phyloP scores from a whole-genome alignment of 2,888 invertebrate genomes.

The Mimumesa dahlbomi region DNA sequence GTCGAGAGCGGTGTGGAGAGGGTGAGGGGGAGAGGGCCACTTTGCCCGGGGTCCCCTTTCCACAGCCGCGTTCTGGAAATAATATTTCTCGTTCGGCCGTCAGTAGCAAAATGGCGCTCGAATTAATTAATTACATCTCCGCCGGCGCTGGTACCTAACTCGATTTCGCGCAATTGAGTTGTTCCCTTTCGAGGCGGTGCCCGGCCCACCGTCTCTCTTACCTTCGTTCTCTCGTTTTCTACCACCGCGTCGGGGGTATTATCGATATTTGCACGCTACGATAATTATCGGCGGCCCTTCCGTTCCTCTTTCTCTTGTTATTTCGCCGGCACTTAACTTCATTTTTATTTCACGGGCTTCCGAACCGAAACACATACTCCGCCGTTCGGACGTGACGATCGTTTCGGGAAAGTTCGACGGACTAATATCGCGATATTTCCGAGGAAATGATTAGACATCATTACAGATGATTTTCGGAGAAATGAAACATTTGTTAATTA shows the following conservation, averaged over 20 bases:
- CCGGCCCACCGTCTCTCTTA: conserved; percentile 36
- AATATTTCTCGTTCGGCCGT: conserved; percentile 70
- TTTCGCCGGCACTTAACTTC: conserved; percentile 15
- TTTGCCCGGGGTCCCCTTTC: conserved; percentile 13
- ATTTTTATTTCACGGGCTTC: background rate
- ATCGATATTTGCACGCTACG: conserved; percentile 75
- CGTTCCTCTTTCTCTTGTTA: conserved; percentile 11
- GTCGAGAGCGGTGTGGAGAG: too few species aligned
- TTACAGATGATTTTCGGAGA: too few species aligned
- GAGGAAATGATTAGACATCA: too few species aligned
- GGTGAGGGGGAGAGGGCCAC: conserved; percentile 13
- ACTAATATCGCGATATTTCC: too few species aligned
- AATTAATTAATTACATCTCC: conserved; percentile 78
- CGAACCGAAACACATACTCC: background rate
- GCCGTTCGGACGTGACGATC: background rate
- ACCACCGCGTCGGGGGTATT: conserved; percentile 55
- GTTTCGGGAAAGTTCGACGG: conserved; percentile 1
- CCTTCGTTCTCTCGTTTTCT: conserved; percentile 43
- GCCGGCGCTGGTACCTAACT: conserved; percentile 71
- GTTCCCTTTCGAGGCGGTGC: conserved; percentile 63
- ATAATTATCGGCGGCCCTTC: conserved; percentile 69
- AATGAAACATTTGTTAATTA: too few species aligned
- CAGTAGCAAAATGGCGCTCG: conserved; percentile 73
- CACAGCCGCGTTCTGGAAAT: conserved; percentile 45
- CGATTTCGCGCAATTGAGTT: conserved; percentile 77